A percentile compares a stretch with the other conserved stretches of the same genome.
phyloP scores from a whole-genome alignment of 2,888 invertebrate species.

The Ormia ochracea region DNA sequence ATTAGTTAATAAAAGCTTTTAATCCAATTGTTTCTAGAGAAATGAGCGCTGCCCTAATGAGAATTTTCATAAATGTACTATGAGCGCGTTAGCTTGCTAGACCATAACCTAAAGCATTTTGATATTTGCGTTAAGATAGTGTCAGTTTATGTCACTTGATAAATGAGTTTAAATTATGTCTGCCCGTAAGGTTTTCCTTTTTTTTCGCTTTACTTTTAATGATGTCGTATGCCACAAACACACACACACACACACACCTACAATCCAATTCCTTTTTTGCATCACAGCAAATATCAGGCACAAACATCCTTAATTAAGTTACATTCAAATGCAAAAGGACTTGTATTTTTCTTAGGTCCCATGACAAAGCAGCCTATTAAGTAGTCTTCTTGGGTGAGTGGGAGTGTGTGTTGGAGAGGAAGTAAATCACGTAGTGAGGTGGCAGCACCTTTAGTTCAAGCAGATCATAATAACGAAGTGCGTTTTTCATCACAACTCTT shows the following conservation, averaged over 20 bases:
- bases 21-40: background rate
- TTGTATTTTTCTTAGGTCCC: background rate
- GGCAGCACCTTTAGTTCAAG: background rate
- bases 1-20: no score
- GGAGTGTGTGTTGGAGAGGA: background rate
- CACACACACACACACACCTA: background rate
- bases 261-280: background rate
- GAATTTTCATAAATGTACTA: conserved; percentile 14
- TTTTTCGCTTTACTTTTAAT: conserved; percentile 42
- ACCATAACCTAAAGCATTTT: conserved; percentile 62
- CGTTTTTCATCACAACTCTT: conserved; percentile 24
- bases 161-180: conserved; percentile 76
- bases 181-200: conserved; percentile 68
- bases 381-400: background rate
- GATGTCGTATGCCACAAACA: conserved; percentile 6
- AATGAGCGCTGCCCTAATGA: background rate
- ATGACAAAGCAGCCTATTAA: conserved; percentile 23
- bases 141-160: conserved; percentile 72
- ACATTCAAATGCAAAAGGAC: conserved; percentile 56
- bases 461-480: conserved; percentile 33
- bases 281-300: background rate
- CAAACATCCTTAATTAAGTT: conserved; percentile 57
- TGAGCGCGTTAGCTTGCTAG: conserved; percentile 55
- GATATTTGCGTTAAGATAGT: conserved; percentile 64
- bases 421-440: conserved; percentile 3